Conservation (phyloP, 1,140 invertebrate species). For the Conus ventricosus region DNA sequence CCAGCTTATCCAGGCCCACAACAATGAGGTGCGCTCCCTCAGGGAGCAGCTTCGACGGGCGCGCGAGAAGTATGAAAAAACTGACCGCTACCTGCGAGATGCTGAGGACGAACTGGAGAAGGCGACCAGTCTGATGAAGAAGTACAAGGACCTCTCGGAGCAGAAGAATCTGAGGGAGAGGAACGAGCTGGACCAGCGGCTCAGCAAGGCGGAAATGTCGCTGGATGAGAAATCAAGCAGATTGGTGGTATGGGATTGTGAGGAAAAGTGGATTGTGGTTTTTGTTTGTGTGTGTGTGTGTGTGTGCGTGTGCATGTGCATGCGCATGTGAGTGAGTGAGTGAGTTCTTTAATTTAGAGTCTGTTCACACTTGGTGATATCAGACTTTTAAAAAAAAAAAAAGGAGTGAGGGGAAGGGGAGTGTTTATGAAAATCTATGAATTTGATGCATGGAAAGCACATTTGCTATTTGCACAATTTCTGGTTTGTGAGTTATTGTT, state of each 20-base stretch:
- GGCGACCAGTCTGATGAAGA: constrained; percentile 66
- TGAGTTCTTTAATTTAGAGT: no score
- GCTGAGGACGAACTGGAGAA: constrained; percentile 69
- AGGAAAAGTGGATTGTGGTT: not conserved
- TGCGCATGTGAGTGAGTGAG: no score
- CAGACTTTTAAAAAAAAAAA: no score
- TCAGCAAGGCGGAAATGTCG: constrained; percentile 65
- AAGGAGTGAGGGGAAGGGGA: no score
- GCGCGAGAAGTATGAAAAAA: constrained; percentile 66
- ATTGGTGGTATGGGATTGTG: constrained; percentile 58
- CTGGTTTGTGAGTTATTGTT: no score
- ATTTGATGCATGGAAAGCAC: no score
- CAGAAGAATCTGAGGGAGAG: constrained; percentile 69
- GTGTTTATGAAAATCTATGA: no score
- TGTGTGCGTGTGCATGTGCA: no score
- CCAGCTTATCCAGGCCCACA: constrained; percentile 66
- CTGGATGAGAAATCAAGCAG: constrained; percentile 66
- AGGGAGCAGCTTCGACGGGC: constrained; percentile 67
- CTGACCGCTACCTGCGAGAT: constrained; percentile 64
- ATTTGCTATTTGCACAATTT: no score
- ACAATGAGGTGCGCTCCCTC: constrained; percentile 66
- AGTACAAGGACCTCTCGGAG: constrained; percentile 68
- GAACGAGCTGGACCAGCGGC: constrained; percentile 64
- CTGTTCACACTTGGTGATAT: no score
- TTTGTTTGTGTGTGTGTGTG: not conserved